A percentile compares a stretch with the other conserved stretches of the same genome.
Conservation (phyloP, 2,113 vertebrate species). For the Paedocypris sp. region DNA sequence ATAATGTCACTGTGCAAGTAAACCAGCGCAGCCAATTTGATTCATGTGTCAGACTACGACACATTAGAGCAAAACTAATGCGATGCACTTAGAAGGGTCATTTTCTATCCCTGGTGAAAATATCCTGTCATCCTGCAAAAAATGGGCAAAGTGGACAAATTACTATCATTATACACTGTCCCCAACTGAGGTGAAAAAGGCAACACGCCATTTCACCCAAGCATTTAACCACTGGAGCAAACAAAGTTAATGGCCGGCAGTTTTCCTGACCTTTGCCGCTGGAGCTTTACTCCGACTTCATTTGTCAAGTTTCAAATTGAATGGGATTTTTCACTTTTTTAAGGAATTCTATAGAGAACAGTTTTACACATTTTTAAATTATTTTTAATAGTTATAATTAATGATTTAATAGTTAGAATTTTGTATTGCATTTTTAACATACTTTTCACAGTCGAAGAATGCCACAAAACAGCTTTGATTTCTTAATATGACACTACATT, state of each 20-base stretch:
- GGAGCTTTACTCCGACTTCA: background rate
- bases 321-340: background rate
- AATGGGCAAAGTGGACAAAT: background rate
- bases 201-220: background rate
- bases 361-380: too few species aligned
- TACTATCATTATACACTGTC: background rate
- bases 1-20: too few species aligned
- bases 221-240: background rate
- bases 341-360: too few species aligned
- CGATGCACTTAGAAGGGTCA: background rate
- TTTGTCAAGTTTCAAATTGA: conserved; percentile 9
- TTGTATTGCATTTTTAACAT: too few species aligned
- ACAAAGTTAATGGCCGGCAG: conserved; percentile 9
- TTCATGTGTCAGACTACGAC: background rate
- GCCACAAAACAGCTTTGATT: too few species aligned
- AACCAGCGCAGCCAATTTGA: too few species aligned
- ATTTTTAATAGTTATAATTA: too few species aligned
- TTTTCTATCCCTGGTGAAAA: background rate
- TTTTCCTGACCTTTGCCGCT: background rate
- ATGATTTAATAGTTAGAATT: too few species aligned
- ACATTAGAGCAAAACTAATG: background rate
- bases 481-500: too few species aligned
- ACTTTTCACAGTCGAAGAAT: too few species aligned
- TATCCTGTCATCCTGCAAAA: background rate
- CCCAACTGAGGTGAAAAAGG: background rate